phyloP scores from a whole-genome alignment of 2,113 vertebrate genomes.

The Paraplagusia blochii region DNA sequence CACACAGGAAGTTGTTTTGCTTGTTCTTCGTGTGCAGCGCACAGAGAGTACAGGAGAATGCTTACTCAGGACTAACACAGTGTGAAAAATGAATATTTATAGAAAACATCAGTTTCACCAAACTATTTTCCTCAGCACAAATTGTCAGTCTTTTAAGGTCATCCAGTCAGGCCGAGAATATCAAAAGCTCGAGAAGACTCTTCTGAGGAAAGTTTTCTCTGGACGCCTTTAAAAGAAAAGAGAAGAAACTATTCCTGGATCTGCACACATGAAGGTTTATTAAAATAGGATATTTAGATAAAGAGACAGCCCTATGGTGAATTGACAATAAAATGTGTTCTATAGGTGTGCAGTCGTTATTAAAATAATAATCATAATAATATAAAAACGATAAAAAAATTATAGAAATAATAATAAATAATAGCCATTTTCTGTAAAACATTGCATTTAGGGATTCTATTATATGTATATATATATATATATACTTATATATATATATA shows the following conservation, averaged over 20 bases:
- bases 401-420: too few species aligned
- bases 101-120: slow-evolving; percentile 35
- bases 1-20: slow-evolving; percentile 5
- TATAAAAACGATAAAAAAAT: too few species aligned
- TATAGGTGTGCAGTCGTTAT: too few species aligned
- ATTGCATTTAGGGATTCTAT: too few species aligned
- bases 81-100: slow-evolving; percentile 55
- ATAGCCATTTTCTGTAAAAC: too few species aligned
- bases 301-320: too few species aligned
- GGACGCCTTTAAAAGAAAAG: slow-evolving; percentile 19
- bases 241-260: slow-evolving; percentile 8
- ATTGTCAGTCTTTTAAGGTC: slow-evolving; percentile 48
- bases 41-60: slow-evolving; percentile 12
- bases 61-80: slow-evolving; percentile 12
- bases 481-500: too few species aligned
- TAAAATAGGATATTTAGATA: too few species aligned
- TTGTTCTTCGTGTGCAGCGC: slow-evolving; percentile 14
- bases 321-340: too few species aligned
- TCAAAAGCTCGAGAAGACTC: slow-evolving; percentile 26
- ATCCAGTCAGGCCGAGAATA: slow-evolving; percentile 28
- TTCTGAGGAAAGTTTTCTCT: slow-evolving; percentile 25
- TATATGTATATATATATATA: too few species aligned
- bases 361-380: too few species aligned
- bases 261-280: too few species aligned
- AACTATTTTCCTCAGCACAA: slow-evolving; percentile 47